These are phyloP conservation scores for Babyrousa celebensis DNA, from an alignment of 2,797 vertebrate species.

Conservation along the genomic window DNA sequence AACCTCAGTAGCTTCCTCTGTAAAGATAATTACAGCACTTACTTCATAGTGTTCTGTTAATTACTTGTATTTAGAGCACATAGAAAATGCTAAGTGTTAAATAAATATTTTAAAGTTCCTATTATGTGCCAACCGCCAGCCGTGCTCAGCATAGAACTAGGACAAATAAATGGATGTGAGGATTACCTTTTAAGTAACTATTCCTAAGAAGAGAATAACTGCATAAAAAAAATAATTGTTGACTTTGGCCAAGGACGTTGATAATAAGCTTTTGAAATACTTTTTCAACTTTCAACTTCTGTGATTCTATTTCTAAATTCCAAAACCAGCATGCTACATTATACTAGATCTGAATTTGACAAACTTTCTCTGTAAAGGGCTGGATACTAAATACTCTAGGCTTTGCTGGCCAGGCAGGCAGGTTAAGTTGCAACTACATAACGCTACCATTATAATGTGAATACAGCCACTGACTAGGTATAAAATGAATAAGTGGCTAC, in stretches of 20 bases:
- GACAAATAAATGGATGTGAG: not conserved
- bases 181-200: not conserved
- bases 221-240: not conserved
- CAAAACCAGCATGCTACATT: not conserved
- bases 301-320: slow-evolving; percentile 34
- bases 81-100: not conserved
- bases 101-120: slow-evolving; percentile 33
- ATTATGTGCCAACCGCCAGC: not conserved
- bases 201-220: slow-evolving; percentile 1
- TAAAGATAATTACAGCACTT: not conserved
- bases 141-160: not conserved
- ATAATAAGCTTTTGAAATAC: not conserved
- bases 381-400: not conserved
- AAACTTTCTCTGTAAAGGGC: not conserved
- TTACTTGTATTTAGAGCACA: slow-evolving; percentile 2
- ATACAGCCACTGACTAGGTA: not conserved
- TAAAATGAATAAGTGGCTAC: not conserved
- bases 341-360: not conserved
- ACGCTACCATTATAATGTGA: not conserved
- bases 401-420: not conserved
- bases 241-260: not conserved
- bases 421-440: not conserved
- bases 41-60: not conserved
- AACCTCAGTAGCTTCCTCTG: not conserved
- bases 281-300: not conserved